Percentiles rank a stretch among this genome's conserved stretches.
These are phyloP conservation scores for Bicyclus anynana DNA, from an alignment of 1,140 invertebrate genomes.

Conservation along the genomic window DNA sequence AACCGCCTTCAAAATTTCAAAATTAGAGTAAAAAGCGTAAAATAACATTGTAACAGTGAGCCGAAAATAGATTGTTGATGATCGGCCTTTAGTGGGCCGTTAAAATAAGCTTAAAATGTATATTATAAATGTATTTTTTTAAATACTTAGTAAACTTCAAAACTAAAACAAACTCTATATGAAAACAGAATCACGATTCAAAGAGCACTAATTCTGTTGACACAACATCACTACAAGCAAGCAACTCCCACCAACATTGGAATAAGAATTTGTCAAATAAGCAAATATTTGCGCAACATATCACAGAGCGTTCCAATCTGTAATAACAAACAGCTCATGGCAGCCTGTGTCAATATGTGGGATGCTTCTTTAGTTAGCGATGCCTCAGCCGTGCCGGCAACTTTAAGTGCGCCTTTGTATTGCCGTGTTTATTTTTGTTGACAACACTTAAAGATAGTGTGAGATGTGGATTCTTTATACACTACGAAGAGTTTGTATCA, in stretches of 20 bases:
- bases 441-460: no score
- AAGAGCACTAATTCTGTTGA: constrained; percentile 10
- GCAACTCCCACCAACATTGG: neutral
- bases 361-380: constrained; percentile 8
- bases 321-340: constrained; percentile 27
- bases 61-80: no score
- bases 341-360: constrained; percentile 21
- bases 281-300: constrained; percentile 25
- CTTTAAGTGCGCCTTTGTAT: neutral
- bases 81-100: no score
- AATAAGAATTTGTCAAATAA: constrained; percentile 29
- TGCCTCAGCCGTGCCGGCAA: neutral
- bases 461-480: no score
- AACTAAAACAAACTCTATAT: no score
- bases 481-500: no score
- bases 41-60: no score
- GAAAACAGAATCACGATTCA: neutral
- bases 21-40: no score
- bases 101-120: no score
- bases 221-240: neutral
- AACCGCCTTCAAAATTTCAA: no score
- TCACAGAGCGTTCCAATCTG: constrained; percentile 27
- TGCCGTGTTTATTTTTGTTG: neutral
- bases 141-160: no score
- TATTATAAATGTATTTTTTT: no score